Evolutionary conservation across 1,140 invertebrate species (phyloP), one percentile per base, ranked within the genome.

Genomic region (Penaeus vannamei): DNA sequence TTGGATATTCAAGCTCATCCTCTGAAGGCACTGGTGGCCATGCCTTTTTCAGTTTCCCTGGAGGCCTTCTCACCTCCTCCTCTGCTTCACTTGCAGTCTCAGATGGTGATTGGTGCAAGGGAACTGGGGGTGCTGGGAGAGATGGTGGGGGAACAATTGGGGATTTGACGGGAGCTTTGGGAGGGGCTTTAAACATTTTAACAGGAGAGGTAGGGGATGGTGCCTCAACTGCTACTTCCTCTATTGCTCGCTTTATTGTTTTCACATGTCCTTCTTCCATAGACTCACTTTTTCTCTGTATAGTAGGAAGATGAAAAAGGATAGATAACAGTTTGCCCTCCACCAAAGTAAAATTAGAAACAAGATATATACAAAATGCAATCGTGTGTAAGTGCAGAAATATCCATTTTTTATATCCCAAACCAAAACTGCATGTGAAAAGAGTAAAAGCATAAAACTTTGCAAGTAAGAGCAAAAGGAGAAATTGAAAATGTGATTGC

Each of bases 201-300:
- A 86, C 26, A 79, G 84, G 87, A 84, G 90, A 87, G 64, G 86
- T 32, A 36, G 79, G 61, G 53, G 72, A n/a, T 69, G 85, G 82
- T 46, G 76, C 79, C 86, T 91, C 91, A 61, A 85, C 85, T 36
- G 91, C 82, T 60, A 87, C 86, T 86, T 87, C 84, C 85, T 91
- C 91, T 90, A 91, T 91, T 79, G 85, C 86, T 86, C 87, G 85
- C 79, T 87, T 91, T 85, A 91, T 77, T 83, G 81, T 91, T 88
- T 91, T 91, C 89, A 90, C 91, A 85, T 82, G 91, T 80, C 88
- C 91, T 81, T 87, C 81, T 82, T 88, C 91, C 32, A 88, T 66
- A 84, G 83, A 85, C 85, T 85, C 88, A 69, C 82, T 90, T 87
- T 82, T 87, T 61, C 80, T 90, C 91, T 91, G 88, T 88, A 84